Percentiles rank a stretch among this genome's conserved stretches.
These are phyloP conservation scores for Aporophyla nigra DNA, from an alignment of 2,888 invertebrate genomes.

Conservation along the genomic window DNA sequence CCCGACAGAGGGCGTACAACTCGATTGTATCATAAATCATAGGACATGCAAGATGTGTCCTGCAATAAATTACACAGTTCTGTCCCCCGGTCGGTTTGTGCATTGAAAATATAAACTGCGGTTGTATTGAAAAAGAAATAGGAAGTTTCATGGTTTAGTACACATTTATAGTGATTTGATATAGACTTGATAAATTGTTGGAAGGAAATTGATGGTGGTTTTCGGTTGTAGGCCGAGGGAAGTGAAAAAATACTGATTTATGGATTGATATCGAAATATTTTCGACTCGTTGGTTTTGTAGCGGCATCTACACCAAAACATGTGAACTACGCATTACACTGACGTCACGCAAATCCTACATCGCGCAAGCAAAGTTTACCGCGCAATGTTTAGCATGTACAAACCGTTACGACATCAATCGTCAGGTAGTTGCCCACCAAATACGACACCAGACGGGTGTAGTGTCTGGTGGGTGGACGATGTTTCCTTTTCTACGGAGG, in stretches of 20 bases:
- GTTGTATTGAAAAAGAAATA: conserved; percentile 35
- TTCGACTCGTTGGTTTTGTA: neutral
- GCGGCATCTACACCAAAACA: too few species aligned
- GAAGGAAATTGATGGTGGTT: neutral
- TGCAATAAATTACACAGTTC: conserved; percentile 45
- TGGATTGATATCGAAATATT: neutral
- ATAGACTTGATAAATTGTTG: conserved; percentile 1
- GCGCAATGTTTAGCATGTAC: too few species aligned
- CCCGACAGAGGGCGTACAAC: conserved; percentile 28
- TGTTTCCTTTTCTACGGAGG: too few species aligned
- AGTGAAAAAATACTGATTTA: neutral
- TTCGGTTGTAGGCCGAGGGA: neutral
- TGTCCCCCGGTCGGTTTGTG: conserved; percentile 25
- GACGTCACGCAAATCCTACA: too few species aligned
- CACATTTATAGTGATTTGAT: neutral
- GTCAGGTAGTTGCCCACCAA: too few species aligned
- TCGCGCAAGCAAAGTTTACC: too few species aligned
- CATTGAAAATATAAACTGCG: conserved; percentile 43
- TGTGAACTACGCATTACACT: too few species aligned
- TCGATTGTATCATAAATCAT: conserved; percentile 57
- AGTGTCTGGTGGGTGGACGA: too few species aligned
- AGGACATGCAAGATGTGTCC: conserved; percentile 53
- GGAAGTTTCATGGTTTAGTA: neutral
- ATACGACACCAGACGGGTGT: too few species aligned
- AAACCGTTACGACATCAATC: too few species aligned